These are phyloP conservation scores for Cryptocheilus praepositus DNA, from an alignment of 2,888 invertebrate species.

Conservation along the genomic window DNA sequence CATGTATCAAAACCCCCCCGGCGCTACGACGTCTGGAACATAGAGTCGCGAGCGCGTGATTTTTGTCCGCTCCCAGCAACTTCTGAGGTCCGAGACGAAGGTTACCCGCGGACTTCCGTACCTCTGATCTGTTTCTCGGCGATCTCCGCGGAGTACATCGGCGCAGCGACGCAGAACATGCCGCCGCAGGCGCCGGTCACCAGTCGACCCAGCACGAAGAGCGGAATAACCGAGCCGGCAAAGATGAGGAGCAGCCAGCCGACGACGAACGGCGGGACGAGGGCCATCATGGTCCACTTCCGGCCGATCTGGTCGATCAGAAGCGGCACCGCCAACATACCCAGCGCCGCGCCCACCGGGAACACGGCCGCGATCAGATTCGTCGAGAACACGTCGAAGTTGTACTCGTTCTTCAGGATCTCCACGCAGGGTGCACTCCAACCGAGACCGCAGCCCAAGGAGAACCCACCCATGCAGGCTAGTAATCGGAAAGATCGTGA, in stretches of 20 bases:
- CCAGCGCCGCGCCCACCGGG: conserved; percentile 80
- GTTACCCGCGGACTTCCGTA: conserved; percentile 20
- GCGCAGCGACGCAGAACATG: conserved; percentile 86
- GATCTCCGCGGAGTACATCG: conserved; percentile 90
- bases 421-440: conserved; percentile 74
- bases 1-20: too few species aligned
- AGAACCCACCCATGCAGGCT: conserved; percentile 67
- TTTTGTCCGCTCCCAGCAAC: too few species aligned
- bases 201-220: conserved; percentile 79
- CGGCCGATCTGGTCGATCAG: conserved; percentile 83
- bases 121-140: conserved; percentile 86
- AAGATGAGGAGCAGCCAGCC: conserved; percentile 84
- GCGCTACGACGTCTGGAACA: too few species aligned
- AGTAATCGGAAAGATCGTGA: conserved; percentile 9
- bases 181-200: conserved; percentile 85
- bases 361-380: conserved; percentile 79
- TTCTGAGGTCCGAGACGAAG: background rate
- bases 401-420: conserved; percentile 66
- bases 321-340: conserved; percentile 63
- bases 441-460: conserved; percentile 72
- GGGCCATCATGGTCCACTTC: conserved; percentile 80
- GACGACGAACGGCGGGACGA: conserved; percentile 80
- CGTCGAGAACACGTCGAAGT: conserved; percentile 74
- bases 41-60: too few species aligned
- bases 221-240: conserved; percentile 78